Conservation (phyloP, 2,797 vertebrate species). For the Characodon lateralis region DNA sequence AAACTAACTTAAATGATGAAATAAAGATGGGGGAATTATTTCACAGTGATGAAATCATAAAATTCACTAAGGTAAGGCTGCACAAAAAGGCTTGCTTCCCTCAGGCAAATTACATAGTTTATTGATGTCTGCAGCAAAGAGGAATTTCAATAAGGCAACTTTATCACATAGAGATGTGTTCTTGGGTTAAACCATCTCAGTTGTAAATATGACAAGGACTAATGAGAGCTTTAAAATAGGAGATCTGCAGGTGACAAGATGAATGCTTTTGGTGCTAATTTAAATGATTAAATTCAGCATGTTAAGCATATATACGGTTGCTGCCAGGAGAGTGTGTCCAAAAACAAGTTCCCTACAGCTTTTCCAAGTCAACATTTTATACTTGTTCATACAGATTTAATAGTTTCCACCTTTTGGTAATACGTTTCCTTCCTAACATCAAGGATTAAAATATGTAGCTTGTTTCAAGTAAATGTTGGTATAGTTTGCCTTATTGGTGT, state of each 20-base stretch:
- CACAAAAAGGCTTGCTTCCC: not conserved
- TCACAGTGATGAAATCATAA: not conserved
- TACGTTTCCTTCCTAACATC: not conserved
- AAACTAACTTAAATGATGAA: not conserved
- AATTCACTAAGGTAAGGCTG: not conserved
- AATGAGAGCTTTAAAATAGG: not conserved
- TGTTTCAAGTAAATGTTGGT: too few species aligned
- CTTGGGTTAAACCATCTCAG: not conserved
- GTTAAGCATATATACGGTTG: not conserved
- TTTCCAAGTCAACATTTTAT: not conserved
- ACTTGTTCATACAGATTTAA: not conserved
- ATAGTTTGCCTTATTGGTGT: not conserved
- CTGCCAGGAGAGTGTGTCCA: not conserved
- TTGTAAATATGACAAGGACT: slow-evolving; percentile 6
- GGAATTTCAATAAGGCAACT: slow-evolving; percentile 5
- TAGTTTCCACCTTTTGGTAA: not conserved
- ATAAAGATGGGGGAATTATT: not conserved
- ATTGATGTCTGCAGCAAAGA: slow-evolving; percentile 13
- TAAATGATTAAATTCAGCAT: not conserved
- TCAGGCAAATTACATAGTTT: not conserved
- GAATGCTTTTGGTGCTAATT: not conserved
- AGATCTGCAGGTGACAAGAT: slow-evolving; percentile 2
- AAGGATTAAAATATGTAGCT: not conserved
- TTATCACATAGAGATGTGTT: not conserved
- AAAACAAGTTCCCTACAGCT: not conserved